A percentile compares a stretch with the other conserved stretches of the same genome.
Evolutionary conservation across 2,888 invertebrate species (phyloP).

Genomic region (Parnassius apollo): DNA sequence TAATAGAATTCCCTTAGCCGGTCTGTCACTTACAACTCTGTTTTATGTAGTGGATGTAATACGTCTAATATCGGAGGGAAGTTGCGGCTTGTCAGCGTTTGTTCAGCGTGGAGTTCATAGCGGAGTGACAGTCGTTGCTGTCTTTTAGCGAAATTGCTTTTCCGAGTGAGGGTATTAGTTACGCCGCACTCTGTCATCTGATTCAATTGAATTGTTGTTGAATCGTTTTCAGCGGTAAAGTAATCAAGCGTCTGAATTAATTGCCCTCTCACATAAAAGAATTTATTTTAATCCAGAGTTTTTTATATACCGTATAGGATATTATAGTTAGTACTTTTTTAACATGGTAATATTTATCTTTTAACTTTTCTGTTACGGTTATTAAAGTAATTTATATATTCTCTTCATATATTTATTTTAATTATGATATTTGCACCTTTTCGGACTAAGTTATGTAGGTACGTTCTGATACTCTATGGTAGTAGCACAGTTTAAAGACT

Average conservation of each 20-base stretch:
- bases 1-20: constrained; percentile 21
- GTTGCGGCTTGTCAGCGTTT: constrained; percentile 43
- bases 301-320: too few species aligned
- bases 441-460: too few species aligned
- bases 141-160: constrained; percentile 67
- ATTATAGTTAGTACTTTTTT: too few species aligned
- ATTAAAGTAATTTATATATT: too few species aligned
- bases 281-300: too few species aligned
- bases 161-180: constrained; percentile 25
- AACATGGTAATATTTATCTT: too few species aligned
- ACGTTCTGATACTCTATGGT: too few species aligned
- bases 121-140: constrained; percentile 35
- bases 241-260: constrained; percentile 13
- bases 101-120: constrained; percentile 43
- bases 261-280: not conserved
- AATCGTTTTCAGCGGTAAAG: constrained; percentile 20
- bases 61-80: constrained; percentile 47
- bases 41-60: constrained; percentile 47
- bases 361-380: too few species aligned
- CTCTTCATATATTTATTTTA: too few species aligned
- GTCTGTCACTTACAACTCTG: constrained; percentile 29
- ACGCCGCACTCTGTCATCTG: constrained; percentile 21
- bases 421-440: too few species aligned
- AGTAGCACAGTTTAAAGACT: too few species aligned
- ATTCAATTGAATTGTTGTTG: constrained; percentile 22